These are phyloP conservation scores for Acipenser oxyrinchus DNA, from an alignment of 2,797 vertebrate genomes.

Conservation along the genomic window DNA sequence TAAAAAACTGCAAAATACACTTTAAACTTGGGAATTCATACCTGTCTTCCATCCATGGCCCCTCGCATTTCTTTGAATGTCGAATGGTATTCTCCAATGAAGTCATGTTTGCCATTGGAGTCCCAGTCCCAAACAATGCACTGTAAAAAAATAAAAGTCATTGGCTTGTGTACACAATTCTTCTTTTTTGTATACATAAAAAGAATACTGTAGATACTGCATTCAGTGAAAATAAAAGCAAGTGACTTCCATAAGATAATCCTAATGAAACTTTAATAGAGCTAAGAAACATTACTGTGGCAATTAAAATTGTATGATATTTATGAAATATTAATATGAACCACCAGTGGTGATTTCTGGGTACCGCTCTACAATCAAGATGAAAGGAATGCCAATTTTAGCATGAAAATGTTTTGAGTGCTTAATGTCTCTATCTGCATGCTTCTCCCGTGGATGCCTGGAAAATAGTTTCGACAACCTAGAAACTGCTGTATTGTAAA, in stretches of 20 bases:
- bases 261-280: slow-evolving; percentile 11
- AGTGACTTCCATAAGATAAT: slow-evolving; percentile 50
- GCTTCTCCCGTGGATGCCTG: slow-evolving; percentile 10
- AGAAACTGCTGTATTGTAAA: too few species aligned
- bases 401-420: neutral
- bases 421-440: neutral
- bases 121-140: slow-evolving; percentile 98
- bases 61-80: slow-evolving; percentile 89
- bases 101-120: slow-evolving; percentile 96
- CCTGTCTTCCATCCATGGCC: slow-evolving; percentile 92
- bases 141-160: slow-evolving; percentile 50
- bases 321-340: slow-evolving; percentile 23
- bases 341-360: slow-evolving; percentile 11
- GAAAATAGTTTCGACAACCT: too few species aligned
- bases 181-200: slow-evolving; percentile 19
- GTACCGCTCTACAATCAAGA: neutral
- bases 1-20: too few species aligned
- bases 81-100: slow-evolving; percentile 92
- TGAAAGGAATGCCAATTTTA: neutral
- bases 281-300: slow-evolving; percentile 32
- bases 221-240: slow-evolving; percentile 8
- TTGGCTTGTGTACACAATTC: too few species aligned
- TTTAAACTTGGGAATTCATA: slow-evolving; percentile 27
- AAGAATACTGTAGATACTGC: neutral
- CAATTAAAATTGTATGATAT: slow-evolving; percentile 46